These are phyloP conservation scores for Montipora foliosa DNA, from an alignment of 64 coral and sea anemone genomes.

Conservation along the genomic window DNA sequence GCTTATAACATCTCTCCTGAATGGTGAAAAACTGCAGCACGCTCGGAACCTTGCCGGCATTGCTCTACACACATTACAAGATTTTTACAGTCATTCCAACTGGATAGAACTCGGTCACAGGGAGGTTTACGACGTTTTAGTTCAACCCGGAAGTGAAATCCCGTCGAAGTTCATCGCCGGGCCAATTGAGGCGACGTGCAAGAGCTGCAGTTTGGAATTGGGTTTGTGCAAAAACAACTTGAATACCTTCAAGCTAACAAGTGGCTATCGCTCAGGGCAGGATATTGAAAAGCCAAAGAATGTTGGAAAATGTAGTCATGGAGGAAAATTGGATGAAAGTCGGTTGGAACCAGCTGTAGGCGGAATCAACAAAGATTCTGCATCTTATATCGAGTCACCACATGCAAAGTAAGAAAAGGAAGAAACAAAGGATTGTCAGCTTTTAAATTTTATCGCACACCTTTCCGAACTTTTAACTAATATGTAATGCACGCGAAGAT, in stretches of 20 bases:
- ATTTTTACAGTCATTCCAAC: slow-evolving; percentile 87
- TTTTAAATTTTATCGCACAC: too few relatives aligned
- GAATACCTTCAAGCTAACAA: slow-evolving; percentile 67
- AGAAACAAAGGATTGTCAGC: too few relatives aligned
- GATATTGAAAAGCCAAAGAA: slow-evolving; percentile 71
- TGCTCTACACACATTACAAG: slow-evolving; percentile 78
- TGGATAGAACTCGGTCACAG: slow-evolving; percentile 81
- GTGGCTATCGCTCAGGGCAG: slow-evolving; percentile 76
- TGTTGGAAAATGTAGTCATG: slow-evolving; percentile 81
- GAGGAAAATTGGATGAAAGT: slow-evolving; percentile 60
- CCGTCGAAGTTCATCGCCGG: slow-evolving; percentile 22
- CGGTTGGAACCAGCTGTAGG: slow-evolving; percentile 56
- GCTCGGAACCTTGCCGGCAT: slow-evolving; percentile 61
- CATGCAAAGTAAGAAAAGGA: slow-evolving; percentile 59
- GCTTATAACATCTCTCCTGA: slow-evolving; percentile 50
- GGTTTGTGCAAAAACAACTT: slow-evolving; percentile 52
- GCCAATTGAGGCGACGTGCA: slow-evolving; percentile 38
- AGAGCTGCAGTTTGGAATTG: slow-evolving; percentile 3
- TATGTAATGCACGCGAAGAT: too few relatives aligned
- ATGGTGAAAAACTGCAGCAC: slow-evolving; percentile 58
- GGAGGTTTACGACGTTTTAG: slow-evolving; percentile 6
- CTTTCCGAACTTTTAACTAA: too few relatives aligned
- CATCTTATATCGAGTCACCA: slow-evolving; percentile 21
- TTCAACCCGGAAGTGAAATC: slow-evolving; percentile 43
- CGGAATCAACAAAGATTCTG: slow-evolving; percentile 86